A percentile compares a stretch with the other conserved stretches of the same genome.
Evolutionary conservation across 1,140 invertebrate species (phyloP).

Genomic region (Drosophila ambigua): DNA sequence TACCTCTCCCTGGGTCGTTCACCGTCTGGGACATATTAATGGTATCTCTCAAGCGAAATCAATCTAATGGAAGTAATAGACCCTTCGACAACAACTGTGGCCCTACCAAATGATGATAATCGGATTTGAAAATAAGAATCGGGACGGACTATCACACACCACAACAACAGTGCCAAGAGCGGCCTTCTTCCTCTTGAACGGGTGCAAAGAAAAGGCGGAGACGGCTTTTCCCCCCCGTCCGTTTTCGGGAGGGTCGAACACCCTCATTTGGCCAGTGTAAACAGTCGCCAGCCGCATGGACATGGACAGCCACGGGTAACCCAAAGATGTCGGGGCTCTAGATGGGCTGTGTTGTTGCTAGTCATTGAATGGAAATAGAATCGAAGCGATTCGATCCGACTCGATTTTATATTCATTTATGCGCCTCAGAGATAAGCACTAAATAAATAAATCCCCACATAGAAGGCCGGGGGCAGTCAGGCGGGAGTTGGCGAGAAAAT

Average conservation of each 20-base stretch:
- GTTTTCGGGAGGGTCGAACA: conserved; percentile 38
- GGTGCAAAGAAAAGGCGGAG: conserved; percentile 48
- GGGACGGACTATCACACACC: conserved; percentile 25
- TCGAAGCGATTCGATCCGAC: conserved; percentile 57
- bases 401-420: conserved; percentile 78
- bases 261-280: conserved; percentile 42
- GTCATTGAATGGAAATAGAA: conserved; percentile 65
- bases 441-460: conserved; percentile 68
- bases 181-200: conserved; percentile 41
- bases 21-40: conserved; percentile 39
- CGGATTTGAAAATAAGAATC: conserved; percentile 76
- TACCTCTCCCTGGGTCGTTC: conserved; percentile 24
- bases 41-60: conserved; percentile 49
- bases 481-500: conserved; percentile 49
- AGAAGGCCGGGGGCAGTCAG: conserved; percentile 5
- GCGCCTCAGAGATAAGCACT: conserved; percentile 78
- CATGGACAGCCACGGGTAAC: conserved; percentile 40
- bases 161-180: conserved; percentile 32
- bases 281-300: conserved; percentile 47
- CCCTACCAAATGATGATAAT: conserved; percentile 78
- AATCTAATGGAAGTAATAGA: conserved; percentile 74
- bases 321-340: conserved; percentile 23
- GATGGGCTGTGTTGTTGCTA: conserved; percentile 26
- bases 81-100: conserved; percentile 55
- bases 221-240: conserved; percentile 17